Conservation (phyloP, 2,888 invertebrate species). For the Aleiodes alternator region DNA sequence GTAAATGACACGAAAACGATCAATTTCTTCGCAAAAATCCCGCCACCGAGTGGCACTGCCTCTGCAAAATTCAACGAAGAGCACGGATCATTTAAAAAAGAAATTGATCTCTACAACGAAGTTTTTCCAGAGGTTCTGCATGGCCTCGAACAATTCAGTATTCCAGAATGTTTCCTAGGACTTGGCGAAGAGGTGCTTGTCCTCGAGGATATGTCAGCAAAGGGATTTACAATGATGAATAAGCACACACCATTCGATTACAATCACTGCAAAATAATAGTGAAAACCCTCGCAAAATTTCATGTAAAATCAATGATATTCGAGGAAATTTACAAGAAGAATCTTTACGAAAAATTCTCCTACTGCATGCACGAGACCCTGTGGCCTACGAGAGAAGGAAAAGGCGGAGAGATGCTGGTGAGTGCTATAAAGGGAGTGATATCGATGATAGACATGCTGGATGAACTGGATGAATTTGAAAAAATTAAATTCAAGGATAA, state of each 20-base stretch:
- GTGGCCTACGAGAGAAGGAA: slow-evolving; percentile 57
- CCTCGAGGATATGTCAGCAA: slow-evolving; percentile 79
- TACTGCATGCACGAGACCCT: slow-evolving; percentile 65
- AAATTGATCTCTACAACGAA: slow-evolving; percentile 63
- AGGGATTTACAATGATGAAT: slow-evolving; percentile 82
- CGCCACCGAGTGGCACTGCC: slow-evolving; percentile 61
- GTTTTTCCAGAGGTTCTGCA: slow-evolving; percentile 66
- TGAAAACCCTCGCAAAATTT: slow-evolving; percentile 80
- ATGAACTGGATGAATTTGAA: slow-evolving; percentile 53
- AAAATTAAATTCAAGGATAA: slow-evolving; percentile 58
- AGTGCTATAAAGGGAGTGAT: slow-evolving; percentile 64
- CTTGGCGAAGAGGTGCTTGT: slow-evolving; percentile 67
- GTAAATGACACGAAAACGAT: slow-evolving; percentile 58
- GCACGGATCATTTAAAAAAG: slow-evolving; percentile 64
- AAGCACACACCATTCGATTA: slow-evolving; percentile 79
- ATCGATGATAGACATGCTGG: slow-evolving; percentile 62
- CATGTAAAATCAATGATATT: slow-evolving; percentile 80
- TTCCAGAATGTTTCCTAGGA: slow-evolving; percentile 65
- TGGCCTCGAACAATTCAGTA: slow-evolving; percentile 52
- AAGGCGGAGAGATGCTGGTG: slow-evolving; percentile 58
- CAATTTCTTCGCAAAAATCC: slow-evolving; percentile 66
- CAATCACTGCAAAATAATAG: slow-evolving; percentile 79
- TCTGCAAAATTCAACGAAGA: slow-evolving; percentile 59
- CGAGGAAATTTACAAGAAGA: slow-evolving; percentile 62
- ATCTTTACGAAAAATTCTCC: slow-evolving; percentile 61